Percentiles rank a stretch among this genome's conserved stretches.
phyloP scores from a whole-genome alignment of 2,113 vertebrate genomes.

The Asarcornis scutulata region DNA sequence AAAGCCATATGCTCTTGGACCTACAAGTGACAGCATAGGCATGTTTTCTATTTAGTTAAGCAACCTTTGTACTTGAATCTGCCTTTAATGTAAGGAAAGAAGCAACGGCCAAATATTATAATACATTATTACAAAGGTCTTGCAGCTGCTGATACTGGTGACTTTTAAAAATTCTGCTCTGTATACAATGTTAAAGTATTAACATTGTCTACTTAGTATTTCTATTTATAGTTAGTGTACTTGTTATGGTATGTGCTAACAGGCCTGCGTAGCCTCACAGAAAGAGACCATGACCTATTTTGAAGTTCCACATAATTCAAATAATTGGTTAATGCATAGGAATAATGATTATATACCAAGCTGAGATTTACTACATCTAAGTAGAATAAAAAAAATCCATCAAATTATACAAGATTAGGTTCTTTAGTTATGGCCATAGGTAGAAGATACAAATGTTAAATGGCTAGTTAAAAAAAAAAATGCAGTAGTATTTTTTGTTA shows the following conservation, averaged over 20 bases:
- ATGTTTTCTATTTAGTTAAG: background rate
- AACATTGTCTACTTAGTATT: background rate
- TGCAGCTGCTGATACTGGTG: background rate
- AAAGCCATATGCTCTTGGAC: background rate
- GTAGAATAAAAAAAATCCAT: background rate
- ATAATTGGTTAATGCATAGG: background rate
- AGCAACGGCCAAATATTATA: background rate
- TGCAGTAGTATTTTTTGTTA: background rate
- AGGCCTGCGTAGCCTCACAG: background rate
- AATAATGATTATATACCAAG: background rate
- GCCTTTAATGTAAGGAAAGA: background rate
- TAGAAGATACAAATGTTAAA: background rate
- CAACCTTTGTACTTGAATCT: background rate
- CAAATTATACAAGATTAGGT: background rate
- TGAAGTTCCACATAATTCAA: background rate
- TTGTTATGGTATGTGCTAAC: background rate
- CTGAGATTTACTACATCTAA: background rate
- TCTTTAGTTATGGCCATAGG: background rate
- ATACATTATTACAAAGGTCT: background rate
- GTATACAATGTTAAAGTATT: background rate
- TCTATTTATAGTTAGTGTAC: background rate
- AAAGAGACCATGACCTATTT: background rate
- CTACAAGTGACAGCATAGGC: background rate
- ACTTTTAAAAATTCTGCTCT: background rate
- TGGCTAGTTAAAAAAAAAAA: background rate